These are phyloP conservation scores for Lucilia cuprina DNA, from an alignment of 1,140 invertebrate genomes.

Conservation along the genomic window DNA sequence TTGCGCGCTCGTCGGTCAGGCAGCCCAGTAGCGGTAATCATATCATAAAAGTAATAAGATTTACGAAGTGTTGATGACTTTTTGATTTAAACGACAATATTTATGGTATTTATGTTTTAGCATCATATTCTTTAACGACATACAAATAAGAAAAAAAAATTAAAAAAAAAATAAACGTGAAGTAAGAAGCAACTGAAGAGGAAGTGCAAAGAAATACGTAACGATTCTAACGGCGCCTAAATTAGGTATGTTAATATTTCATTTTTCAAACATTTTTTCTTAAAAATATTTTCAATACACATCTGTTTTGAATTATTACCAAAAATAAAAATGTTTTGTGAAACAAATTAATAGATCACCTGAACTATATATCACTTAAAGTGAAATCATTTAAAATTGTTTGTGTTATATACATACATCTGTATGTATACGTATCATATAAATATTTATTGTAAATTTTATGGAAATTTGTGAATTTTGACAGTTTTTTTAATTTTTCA, in stretches of 20 bases:
- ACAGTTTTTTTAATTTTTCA: too few species aligned
- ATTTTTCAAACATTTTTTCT: too few species aligned
- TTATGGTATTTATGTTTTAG: not conserved
- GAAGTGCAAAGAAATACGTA: not conserved
- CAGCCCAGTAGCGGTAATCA: constrained; percentile 1
- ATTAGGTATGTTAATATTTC: not conserved
- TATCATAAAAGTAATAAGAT: constrained; percentile 25
- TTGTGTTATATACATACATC: too few species aligned
- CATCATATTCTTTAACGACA: not conserved
- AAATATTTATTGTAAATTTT: too few species aligned
- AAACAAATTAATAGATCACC: too few species aligned
- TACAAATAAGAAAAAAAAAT: not conserved
- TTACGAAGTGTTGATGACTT: constrained; percentile 28
- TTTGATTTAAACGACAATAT: not conserved
- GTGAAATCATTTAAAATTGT: too few species aligned
- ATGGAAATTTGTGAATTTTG: too few species aligned
- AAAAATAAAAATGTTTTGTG: too few species aligned
- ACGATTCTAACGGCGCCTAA: not conserved
- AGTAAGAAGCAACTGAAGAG: not conserved
- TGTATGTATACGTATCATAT: too few species aligned
- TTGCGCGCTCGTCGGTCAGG: not conserved
- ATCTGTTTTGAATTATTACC: too few species aligned
- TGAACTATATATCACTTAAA: too few species aligned
- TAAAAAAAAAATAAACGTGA: not conserved
- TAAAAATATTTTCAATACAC: too few species aligned